Conservation (phyloP, 2,113 vertebrate species). For the Butorides virescens region DNA sequence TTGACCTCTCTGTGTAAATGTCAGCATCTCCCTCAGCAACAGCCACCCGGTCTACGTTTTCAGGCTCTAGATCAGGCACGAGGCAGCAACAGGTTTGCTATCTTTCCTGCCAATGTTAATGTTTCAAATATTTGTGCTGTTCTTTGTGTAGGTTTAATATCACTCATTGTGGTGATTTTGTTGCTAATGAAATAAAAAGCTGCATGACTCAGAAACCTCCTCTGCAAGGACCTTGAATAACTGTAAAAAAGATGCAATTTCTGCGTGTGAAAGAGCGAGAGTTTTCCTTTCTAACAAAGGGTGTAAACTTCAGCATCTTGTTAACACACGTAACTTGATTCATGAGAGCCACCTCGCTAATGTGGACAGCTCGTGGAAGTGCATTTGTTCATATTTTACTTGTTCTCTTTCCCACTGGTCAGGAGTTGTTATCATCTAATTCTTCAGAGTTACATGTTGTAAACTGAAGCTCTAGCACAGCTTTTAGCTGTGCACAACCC, state of each 20-base stretch:
- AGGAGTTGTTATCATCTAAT: neutral
- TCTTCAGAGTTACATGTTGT: neutral
- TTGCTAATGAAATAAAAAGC: neutral
- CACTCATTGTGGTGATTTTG: neutral
- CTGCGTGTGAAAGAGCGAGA: neutral
- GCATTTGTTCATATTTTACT: neutral
- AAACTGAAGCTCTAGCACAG: neutral
- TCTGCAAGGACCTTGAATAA: neutral
- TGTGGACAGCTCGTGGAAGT: neutral
- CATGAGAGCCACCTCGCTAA: neutral
- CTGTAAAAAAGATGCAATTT: neutral
- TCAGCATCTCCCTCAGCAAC: neutral
- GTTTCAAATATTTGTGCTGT: conserved; percentile 7
- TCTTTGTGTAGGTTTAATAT: neutral
- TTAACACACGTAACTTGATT: neutral
- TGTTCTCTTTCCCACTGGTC: neutral
- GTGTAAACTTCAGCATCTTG: neutral
- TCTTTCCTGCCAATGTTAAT: neutral
- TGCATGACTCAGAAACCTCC: neutral
- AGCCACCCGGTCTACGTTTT: neutral
- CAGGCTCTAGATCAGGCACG: neutral
- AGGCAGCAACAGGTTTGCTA: neutral
- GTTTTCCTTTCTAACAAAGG: neutral
- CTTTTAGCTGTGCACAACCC: neutral
- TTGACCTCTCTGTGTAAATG: neutral